Conservation (phyloP, 2,113 vertebrate species). For the Tympanuchus pallidicinctus region DNA sequence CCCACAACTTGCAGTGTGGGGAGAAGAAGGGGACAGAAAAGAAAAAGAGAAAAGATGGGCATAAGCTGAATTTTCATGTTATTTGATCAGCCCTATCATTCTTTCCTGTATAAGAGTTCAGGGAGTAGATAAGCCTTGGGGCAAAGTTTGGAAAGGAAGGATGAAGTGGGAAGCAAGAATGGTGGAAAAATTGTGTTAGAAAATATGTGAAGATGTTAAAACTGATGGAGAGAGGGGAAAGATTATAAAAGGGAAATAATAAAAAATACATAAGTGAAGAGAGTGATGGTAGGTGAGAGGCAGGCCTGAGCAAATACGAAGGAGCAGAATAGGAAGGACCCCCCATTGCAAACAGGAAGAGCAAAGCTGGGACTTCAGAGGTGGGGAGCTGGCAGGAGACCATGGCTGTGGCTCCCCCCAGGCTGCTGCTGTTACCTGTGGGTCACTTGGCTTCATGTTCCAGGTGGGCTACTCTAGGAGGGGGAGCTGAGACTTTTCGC, state of each 20-base stretch:
- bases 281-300: not conserved
- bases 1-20: not conserved
- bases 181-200: not conserved
- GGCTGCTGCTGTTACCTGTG: not conserved
- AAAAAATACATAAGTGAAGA: rapidly evolving
- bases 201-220: not conserved
- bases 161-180: not conserved
- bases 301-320: not conserved
- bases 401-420: not conserved
- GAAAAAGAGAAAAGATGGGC: not conserved
- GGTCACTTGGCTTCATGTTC: not conserved
- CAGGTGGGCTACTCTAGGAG: not conserved
- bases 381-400: not conserved
- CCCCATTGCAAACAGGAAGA: no score
- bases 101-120: not conserved
- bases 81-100: not conserved
- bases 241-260: not conserved
- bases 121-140: not conserved
- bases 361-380: not conserved
- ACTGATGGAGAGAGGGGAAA: not conserved
- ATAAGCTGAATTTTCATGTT: not conserved
- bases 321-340: not conserved
- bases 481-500: not conserved
- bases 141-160: not conserved
- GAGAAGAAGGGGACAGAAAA: not conserved